phyloP scores from a whole-genome alignment of 1,140 invertebrate genomes.

The Planococcus citri region DNA sequence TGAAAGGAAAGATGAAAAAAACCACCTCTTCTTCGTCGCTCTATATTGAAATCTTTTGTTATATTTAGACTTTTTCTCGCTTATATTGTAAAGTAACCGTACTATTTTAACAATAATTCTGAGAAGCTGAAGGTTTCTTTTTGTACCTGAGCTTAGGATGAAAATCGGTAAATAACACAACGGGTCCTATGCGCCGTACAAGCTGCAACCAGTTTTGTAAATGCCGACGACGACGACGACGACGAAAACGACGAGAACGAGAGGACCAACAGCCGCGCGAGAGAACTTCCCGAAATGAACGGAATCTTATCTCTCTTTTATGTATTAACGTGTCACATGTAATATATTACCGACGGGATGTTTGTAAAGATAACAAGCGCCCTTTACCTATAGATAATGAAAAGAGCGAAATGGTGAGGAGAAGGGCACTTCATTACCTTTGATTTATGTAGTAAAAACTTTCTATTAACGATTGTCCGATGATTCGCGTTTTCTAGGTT shows the following conservation, averaged over 20 bases:
- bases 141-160: constrained; percentile 5
- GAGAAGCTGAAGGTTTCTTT: constrained; percentile 11
- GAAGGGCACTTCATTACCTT: constrained; percentile 5
- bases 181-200: neutral
- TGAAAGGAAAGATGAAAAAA: constrained; percentile 9
- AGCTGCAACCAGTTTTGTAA: constrained; percentile 15
- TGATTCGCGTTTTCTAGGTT: neutral
- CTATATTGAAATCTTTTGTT: constrained; percentile 15
- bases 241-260: too few species aligned
- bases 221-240: too few species aligned
- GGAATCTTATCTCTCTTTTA: constrained; percentile 15
- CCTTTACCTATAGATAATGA: neutral
- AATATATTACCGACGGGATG: constrained; percentile 19
- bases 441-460: constrained; percentile 8
- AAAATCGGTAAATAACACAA: constrained; percentile 9
- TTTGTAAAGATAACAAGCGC: constrained; percentile 20
- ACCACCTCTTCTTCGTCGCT: neutral
- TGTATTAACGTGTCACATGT: constrained; percentile 18
- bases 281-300: constrained; percentile 15
- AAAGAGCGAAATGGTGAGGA: constrained; percentile 27
- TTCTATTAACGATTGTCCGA: constrained; percentile 7
- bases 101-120: constrained; percentile 19
- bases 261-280: constrained; percentile 10
- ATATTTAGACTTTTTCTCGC: constrained; percentile 14
- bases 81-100: constrained; percentile 15